Conservation (phyloP, 2,797 vertebrate genomes). For the Malacoctenus gilli region DNA sequence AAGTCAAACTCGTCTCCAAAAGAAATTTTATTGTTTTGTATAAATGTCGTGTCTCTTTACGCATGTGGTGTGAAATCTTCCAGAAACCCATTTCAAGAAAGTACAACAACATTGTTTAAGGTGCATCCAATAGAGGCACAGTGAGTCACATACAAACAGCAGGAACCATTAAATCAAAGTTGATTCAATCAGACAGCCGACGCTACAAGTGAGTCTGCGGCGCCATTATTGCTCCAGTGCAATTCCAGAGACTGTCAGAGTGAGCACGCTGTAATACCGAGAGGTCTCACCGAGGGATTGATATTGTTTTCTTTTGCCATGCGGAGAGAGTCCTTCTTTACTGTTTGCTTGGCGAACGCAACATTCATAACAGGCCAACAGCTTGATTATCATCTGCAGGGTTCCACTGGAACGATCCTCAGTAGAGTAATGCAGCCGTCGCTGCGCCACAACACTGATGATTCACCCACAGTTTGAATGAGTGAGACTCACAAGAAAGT, state of each 20-base stretch:
- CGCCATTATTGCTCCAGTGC: conserved; percentile 49
- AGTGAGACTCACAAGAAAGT: conserved; percentile 13
- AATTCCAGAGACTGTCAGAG: conserved; percentile 24
- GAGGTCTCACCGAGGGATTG: conserved; percentile 23
- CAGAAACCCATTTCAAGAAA: no score
- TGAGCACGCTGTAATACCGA: conserved; percentile 28
- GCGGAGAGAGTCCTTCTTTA: not conserved
- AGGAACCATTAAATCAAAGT: conserved; percentile 30
- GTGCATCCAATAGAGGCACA: conserved; percentile 20
- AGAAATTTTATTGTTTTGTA: no score
- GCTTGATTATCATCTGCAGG: conserved; percentile 13
- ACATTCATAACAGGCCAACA: conserved; percentile 37
- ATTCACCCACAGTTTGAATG: conserved; percentile 18
- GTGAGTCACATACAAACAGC: conserved; percentile 39
- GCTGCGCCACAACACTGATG: conserved; percentile 9
- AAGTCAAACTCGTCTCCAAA: no score
- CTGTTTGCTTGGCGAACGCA: no score
- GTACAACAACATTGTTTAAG: no score
- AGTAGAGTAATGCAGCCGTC: conserved; percentile 23
- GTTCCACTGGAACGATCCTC: conserved; percentile 7
- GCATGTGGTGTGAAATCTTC: no score
- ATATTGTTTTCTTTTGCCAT: conserved; percentile 23
- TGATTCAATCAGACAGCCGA: conserved; percentile 38
- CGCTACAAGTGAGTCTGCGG: conserved; percentile 23
- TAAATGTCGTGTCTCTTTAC: no score